These are phyloP conservation scores for Polypedilum pembai DNA, from an alignment of 1,140 invertebrate genomes.

Conservation along the genomic window DNA sequence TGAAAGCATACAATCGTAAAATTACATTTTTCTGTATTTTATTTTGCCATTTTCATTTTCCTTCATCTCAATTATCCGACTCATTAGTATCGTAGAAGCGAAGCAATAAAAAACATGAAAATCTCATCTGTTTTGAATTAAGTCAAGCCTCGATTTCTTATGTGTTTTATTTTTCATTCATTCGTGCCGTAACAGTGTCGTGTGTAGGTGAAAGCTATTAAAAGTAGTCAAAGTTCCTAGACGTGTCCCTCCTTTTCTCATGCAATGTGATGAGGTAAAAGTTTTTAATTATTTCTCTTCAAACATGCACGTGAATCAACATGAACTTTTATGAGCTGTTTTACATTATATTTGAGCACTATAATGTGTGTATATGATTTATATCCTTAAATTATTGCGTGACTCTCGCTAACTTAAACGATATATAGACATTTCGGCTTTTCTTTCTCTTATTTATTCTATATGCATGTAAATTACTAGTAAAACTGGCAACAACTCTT, in stretches of 20 bases:
- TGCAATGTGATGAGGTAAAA: not conserved
- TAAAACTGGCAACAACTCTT: too few species aligned
- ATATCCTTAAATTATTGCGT: too few species aligned
- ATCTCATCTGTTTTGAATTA: not conserved
- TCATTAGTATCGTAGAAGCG: not conserved
- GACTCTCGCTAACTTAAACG: too few species aligned
- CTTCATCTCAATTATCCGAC: not conserved
- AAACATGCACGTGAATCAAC: not conserved
- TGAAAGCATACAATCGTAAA: not conserved
- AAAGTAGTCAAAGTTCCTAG: not conserved
- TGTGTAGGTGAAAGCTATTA: not conserved
- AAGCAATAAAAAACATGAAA: slow-evolving; percentile 16
- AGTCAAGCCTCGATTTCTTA: not conserved
- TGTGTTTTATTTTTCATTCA: not conserved
- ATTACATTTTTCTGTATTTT: not conserved
- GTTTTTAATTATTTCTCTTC: not conserved
- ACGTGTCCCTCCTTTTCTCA: not conserved
- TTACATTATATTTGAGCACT: too few species aligned
- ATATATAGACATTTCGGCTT: too few species aligned
- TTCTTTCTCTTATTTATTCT: too few species aligned
- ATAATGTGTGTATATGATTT: too few species aligned
- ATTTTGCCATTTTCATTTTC: not conserved
- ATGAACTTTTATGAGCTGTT: not conserved
- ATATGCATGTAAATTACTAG: too few species aligned
- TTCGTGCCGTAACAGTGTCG: not conserved